These are phyloP conservation scores for Tetramorium parvispinum DNA, from an alignment of 1,140 invertebrate species.

Conservation along the genomic window DNA sequence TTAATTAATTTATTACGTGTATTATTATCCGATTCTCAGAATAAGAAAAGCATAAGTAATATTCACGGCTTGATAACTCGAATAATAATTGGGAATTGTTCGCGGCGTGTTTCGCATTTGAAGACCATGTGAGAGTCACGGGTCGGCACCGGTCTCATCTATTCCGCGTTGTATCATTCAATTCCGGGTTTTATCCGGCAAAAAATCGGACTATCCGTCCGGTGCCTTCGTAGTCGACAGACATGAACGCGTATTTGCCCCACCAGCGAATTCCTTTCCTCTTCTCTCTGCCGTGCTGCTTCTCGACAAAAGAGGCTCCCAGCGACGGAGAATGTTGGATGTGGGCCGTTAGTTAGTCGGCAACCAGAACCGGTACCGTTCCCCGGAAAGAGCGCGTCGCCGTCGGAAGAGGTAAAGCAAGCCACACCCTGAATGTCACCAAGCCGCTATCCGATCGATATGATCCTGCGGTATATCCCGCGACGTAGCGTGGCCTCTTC, in stretches of 20 bases:
- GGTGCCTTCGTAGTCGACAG: background rate
- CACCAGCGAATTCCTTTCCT: constrained; percentile 55
- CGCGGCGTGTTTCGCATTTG: background rate
- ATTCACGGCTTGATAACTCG: background rate
- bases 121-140: background rate
- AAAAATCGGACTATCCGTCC: background rate
- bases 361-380: constrained; percentile 35
- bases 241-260: constrained; percentile 33
- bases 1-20: background rate
- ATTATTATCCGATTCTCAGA: background rate
- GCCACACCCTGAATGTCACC: constrained; percentile 58
- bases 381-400: background rate
- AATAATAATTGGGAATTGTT: constrained; percentile 13
- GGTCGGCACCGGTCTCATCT: background rate
- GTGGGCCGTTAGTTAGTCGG: constrained; percentile 45
- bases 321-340: constrained; percentile 4
- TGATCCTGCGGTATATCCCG: constrained; percentile 23
- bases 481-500: background rate
- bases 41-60: background rate
- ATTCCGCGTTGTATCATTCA: background rate
- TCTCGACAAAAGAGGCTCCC: background rate
- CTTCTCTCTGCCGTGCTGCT: constrained; percentile 25
- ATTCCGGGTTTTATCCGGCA: constrained; percentile 7
- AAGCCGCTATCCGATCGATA: constrained; percentile 53
- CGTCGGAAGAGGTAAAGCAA: constrained; percentile 45